Conservation (phyloP, 30 jellyfish, hydroid and myxozoan species). For the Turritopsis rubra region DNA sequence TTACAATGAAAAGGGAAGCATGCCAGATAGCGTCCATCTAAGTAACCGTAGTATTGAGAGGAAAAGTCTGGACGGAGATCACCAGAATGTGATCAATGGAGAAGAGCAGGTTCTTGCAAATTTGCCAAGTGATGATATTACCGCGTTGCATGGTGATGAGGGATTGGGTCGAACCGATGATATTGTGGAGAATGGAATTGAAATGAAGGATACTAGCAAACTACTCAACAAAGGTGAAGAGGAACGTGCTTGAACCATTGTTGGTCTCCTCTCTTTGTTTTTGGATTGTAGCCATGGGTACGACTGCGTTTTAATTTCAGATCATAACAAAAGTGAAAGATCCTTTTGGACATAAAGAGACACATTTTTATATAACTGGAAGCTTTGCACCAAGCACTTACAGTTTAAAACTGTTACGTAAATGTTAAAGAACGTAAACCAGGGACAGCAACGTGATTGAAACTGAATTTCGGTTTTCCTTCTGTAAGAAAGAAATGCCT, state of each 20-base stretch:
- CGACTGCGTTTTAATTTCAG: no score
- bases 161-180: neutral
- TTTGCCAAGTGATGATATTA: neutral
- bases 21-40: neutral
- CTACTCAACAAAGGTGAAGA: neutral
- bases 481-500: no score
- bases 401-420: no score
- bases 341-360: no score
- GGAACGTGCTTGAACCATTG: neutral
- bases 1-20: neutral
- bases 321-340: no score
- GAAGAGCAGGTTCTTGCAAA: neutral
- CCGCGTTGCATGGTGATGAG: neutral
- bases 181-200: slow-evolving; percentile 6
- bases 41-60: slow-evolving; percentile 7
- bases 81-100: neutral
- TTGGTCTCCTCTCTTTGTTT: neutral
- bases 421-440: no score
- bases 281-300: no score
- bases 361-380: no score
- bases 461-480: no score
- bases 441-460: no score
- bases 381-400: no score
- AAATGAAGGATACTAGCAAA: slow-evolving; percentile 15
- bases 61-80: neutral